Conservation (phyloP, 2,888 invertebrate species). For the Psylliodes chrysocephalus region DNA sequence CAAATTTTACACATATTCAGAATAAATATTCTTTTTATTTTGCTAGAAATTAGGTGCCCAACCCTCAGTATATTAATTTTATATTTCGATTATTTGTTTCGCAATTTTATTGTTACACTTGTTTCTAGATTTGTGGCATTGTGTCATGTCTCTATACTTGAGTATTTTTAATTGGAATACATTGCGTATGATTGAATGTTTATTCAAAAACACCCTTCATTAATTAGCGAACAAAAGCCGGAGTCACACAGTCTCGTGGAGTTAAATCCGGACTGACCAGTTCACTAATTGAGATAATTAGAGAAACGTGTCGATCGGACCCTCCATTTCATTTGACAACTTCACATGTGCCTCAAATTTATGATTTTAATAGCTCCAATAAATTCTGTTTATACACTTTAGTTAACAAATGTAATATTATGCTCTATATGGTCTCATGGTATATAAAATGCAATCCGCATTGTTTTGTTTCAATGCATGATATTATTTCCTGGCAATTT, state of each 20-base stretch:
- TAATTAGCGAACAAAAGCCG: constrained; percentile 11
- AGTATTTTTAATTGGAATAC: too few species aligned
- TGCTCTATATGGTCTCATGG: background rate
- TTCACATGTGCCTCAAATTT: constrained; percentile 63
- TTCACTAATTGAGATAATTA: constrained; percentile 64
- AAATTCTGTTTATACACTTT: constrained; percentile 63
- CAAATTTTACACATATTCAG: too few species aligned
- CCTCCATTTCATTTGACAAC: constrained; percentile 62
- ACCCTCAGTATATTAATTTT: too few species aligned
- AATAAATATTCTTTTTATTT: too few species aligned
- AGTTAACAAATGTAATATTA: constrained; percentile 61
- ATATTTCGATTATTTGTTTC: too few species aligned
- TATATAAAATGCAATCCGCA: background rate
- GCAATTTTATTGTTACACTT: too few species aligned
- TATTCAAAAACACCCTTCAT: background rate
- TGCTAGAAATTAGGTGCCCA: too few species aligned
- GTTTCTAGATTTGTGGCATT: too few species aligned
- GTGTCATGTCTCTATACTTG: too few species aligned
- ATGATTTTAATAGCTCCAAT: constrained; percentile 64
- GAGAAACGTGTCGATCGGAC: constrained; percentile 63
- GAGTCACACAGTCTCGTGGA: constrained; percentile 26
- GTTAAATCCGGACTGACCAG: constrained; percentile 52
- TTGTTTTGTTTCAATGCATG: background rate
- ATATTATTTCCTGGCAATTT: background rate
- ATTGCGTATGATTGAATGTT: background rate